Base-by-base conservation (phyloP, 2,888 invertebrate species). In the Scrobipalpa costella region DNA sequence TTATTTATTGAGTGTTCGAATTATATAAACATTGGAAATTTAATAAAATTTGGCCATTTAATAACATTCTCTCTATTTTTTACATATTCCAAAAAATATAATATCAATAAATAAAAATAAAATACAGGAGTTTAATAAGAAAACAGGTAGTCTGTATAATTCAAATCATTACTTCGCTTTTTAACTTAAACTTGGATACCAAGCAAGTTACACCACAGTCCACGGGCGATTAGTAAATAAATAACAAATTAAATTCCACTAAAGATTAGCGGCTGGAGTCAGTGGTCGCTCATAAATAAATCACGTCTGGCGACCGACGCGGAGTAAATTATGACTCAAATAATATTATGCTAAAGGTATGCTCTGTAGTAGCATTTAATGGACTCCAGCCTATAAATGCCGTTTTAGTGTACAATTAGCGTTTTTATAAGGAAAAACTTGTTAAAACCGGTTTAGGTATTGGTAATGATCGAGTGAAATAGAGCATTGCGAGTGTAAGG, bases 221-320 rank as follows among this genome's bases (percentile, higher is more conserved):
- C 64, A 64, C 57, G 64, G 75, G 74, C 84, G 84, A 85, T 85
- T 84, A 85, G 83, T 86, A 85, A 88, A 86, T 86, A 88, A 86
- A 27, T 86, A 86, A 84, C 85, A 83, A 88, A 88, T 88, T 88
- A 88, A 88, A 88, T 86, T 86, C 85, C 85, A 83, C 75, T 85
- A 84, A 86, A 88, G 88, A 88, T 89, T 88, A 88, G 85, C 84
- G 83, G 82, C 72, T 15, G 76, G 73, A 83, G 79, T 84, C 84
- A 82, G 82, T 77, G 82, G 78, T 80, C 74, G 80, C 76, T 84
- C 85, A 81, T 87, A 89, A 86, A 91, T 90, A 90, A 90, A 90
- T 91, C 91, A 91, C 82, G 79, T 82, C 82, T 75, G 75, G 75
- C 78, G 75, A 72, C 72, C 75, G 71, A 77, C 77, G 82, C 75